Base-by-base conservation (phyloP, 2,113 vertebrate species). In the Perca schrenkii region DNA sequence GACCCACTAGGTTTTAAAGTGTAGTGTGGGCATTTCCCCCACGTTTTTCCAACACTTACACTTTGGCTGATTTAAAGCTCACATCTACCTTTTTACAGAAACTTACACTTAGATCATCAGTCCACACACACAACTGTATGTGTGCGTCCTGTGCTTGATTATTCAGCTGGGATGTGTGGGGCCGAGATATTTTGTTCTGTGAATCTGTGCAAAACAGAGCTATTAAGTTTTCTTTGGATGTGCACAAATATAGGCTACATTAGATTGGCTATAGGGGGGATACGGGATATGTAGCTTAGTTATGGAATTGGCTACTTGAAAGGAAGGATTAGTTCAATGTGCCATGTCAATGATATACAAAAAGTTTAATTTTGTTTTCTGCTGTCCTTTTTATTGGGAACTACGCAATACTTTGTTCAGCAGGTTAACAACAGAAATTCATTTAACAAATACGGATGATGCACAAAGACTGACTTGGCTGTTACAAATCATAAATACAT, bases 1-100 rank as follows among this genome's bases (percentile, higher is more conserved):
- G 54, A 52, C 63, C 83, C 22, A 77, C 69, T 47, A 1, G 8
- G 31, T 47, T 56, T 74, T 36, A 67, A 74, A 80, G 2, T 60
- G 17, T 50, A 31, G n/a, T n/a, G 40, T 19, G 4, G 25, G 58
- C 75, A 72, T 52, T 84, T 85, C 58, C 77, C 2, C 40, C 75
- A 47, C 60, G 19, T 36, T 25, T 52, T 79, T 80, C 43, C 67
- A 70, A 10, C 40, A n/a, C 22, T 77, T 47, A 47, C 1, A 8
- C 12, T 74, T 8, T 52, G 46, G 47, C n/a, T 56, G 3, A 36
- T 31, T 63, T 54, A 62, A 74, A 58, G 66, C 22, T 17, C 6
- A 34, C 74, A 47, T 61, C n/a, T 52, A 56, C 34, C 21, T 8
- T 64, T 57, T 49, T 36, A 62, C 16, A 67, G 8, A 65, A 83